Evolutionary conservation across 2,113 vertebrate genomes (phyloP), one percentile per base, ranked within the genome.

Genomic region (Proterorhinus semilunaris): DNA sequence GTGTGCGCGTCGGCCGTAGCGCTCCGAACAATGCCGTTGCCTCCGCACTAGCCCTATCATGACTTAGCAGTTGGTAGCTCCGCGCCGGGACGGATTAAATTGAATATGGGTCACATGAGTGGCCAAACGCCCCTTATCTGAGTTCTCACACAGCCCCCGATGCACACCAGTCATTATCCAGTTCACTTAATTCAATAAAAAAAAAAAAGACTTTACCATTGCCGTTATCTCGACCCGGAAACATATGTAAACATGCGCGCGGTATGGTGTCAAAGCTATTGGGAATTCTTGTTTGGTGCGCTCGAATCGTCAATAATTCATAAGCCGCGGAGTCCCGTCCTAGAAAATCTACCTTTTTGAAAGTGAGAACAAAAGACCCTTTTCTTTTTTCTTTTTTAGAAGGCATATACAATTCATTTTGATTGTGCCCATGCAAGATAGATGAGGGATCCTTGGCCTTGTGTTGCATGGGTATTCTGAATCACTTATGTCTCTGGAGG

Each of bases 391-490:
- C 36, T 65, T 62, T n/a, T n/a, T n/a, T 9, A 61, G 48, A 59
- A 48, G 79, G 67, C 81, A 84, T 89, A 66, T 75, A 61, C 65
- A 79, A 88, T 87, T 84, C 73, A 71, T 82, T 88, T 79, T 80
- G 80, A 89, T 89, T 79, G 73, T 76, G 79, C 50, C 17, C 66
- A 82, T 90, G 65, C 64, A 89, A 78, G n/a, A 88, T 86, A 81
- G 73, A 90, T 87, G 77, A 82, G 75, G 76, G 65, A 36, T 69
- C 16, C 65, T 74, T 52, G 72, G 75, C 81, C 50, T 13, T 1
- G 12, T 87, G 83, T 88, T 86, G 85, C 78, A 77, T 6, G 47
- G 67, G 71, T 63, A 16, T 71, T 82, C 67, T 89, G 21, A 88
- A 90, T 88, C 71, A 89, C 88, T 83, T 62, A 86, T 82, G 79